These are phyloP conservation scores for Cyclophora albipunctata DNA, from an alignment of 2,888 invertebrate species.

Conservation along the genomic window DNA sequence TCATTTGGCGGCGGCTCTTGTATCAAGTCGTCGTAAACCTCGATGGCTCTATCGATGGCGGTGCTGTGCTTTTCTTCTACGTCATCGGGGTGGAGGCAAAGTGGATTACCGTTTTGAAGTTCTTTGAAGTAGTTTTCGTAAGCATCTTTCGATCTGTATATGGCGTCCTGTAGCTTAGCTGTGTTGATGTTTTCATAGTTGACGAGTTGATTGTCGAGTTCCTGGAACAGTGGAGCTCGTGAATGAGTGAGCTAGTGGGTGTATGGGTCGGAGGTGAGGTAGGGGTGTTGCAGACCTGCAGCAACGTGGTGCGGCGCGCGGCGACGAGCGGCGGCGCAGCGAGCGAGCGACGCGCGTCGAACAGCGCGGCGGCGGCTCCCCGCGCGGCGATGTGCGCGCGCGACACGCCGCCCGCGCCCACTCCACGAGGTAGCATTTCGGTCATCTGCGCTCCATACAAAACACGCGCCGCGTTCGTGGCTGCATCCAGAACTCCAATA, in stretches of 20 bases:
- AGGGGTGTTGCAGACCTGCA: slow-evolving; percentile 4
- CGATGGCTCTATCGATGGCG: slow-evolving; percentile 10
- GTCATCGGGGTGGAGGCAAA: slow-evolving; percentile 20
- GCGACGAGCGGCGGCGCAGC: slow-evolving; percentile 12
- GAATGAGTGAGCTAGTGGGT: neutral
- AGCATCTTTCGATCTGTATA: slow-evolving; percentile 13
- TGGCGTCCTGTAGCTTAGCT: slow-evolving; percentile 21
- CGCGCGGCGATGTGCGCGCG: slow-evolving; percentile 9
- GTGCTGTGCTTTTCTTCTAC: slow-evolving; percentile 11
- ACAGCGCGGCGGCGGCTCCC: slow-evolving; percentile 6
- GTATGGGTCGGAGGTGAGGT: neutral
- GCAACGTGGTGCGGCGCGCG: slow-evolving; percentile 3
- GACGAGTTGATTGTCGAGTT: slow-evolving; percentile 21
- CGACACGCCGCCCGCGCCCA: slow-evolving; percentile 1
- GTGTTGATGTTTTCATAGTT: slow-evolving; percentile 25
- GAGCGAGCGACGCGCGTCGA: slow-evolving; percentile 21
- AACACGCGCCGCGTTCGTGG: slow-evolving; percentile 17
- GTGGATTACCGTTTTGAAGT: slow-evolving; percentile 3
- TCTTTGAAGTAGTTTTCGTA: slow-evolving; percentile 17
- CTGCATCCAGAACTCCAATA: slow-evolving; percentile 18
- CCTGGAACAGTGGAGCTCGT: slow-evolving; percentile 16
- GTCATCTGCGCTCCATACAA: slow-evolving; percentile 16
- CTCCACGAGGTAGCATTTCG: slow-evolving; percentile 6
- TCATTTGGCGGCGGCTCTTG: slow-evolving; percentile 3
- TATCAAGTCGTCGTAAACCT: slow-evolving; percentile 10